Evolutionary conservation across 1,140 invertebrate genomes (phyloP).

Genomic region (Hypothenemus hampei): DNA sequence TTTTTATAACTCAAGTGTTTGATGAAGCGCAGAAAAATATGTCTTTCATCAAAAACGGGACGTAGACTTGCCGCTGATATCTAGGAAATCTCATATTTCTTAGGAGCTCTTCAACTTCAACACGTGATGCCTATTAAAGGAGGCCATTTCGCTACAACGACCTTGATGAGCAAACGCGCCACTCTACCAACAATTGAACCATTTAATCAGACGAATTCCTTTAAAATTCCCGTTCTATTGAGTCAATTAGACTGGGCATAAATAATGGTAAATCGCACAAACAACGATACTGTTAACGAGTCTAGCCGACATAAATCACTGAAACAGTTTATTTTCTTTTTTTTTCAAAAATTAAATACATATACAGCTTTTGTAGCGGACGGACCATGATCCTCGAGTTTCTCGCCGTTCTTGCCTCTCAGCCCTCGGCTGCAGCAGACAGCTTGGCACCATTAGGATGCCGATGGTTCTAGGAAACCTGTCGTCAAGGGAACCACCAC

Average conservation of each 20-base stretch:
- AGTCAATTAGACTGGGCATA: background rate
- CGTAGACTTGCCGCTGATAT: no score
- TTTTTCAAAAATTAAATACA: background rate
- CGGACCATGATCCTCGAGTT: background rate
- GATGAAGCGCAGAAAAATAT: no score
- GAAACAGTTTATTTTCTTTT: background rate
- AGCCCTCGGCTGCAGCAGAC: slow-evolving; percentile 1
- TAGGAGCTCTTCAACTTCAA: no score
- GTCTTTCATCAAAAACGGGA: no score
- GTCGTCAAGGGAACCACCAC: background rate
- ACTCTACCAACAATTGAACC: background rate
- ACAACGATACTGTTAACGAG: no score
- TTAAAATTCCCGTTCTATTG: background rate
- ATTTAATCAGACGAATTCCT: background rate
- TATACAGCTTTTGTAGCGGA: background rate
- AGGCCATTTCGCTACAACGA: background rate
- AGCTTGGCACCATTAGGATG: slow-evolving; percentile 11
- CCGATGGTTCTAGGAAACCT: slow-evolving; percentile 8
- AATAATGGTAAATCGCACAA: background rate
- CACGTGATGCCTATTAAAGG: no score
- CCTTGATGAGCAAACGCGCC: background rate
- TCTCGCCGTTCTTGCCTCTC: background rate
- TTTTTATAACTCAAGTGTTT: no score
- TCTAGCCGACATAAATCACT: background rate
- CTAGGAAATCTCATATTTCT: no score